Percentiles rank a stretch among this genome's conserved stretches.
Conservation (phyloP, 2,888 invertebrate species). For the Eilema caniola region DNA sequence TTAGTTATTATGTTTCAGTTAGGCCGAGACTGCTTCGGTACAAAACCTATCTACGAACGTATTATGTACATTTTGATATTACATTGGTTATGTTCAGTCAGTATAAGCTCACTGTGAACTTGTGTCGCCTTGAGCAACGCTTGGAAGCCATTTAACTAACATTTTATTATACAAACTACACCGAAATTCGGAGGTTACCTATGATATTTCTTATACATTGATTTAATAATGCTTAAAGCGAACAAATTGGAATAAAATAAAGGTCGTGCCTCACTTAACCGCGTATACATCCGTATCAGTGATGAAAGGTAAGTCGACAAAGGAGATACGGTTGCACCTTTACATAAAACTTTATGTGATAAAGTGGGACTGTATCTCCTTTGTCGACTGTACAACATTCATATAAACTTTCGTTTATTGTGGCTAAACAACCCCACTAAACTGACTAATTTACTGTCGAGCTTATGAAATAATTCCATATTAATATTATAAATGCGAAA, state of each 20-base stretch:
- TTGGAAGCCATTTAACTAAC: slow-evolving; percentile 66
- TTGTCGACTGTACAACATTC: too few relatives aligned
- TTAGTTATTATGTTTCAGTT: slow-evolving; percentile 68
- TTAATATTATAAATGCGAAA: too few relatives aligned
- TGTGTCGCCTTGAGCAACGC: slow-evolving; percentile 58
- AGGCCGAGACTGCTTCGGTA: slow-evolving; percentile 62
- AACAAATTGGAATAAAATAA: slow-evolving; percentile 2
- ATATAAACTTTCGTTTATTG: too few relatives aligned
- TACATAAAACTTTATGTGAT: too few relatives aligned
- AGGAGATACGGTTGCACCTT: too few relatives aligned
- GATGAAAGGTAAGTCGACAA: too few relatives aligned
- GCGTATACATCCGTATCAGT: too few relatives aligned
- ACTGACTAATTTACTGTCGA: too few relatives aligned
- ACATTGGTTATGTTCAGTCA: slow-evolving; percentile 53
- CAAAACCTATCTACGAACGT: slow-evolving; percentile 68
- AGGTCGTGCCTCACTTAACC: background rate
- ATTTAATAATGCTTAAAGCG: slow-evolving; percentile 6
- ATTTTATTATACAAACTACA: slow-evolving; percentile 35
- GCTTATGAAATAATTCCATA: too few relatives aligned
- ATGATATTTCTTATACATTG: slow-evolving; percentile 34
- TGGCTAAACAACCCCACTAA: too few relatives aligned
- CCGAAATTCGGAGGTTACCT: slow-evolving; percentile 37
- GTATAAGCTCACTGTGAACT: slow-evolving; percentile 49
- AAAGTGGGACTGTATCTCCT: too few relatives aligned
- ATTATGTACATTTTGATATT: slow-evolving; percentile 62